Percentiles rank a stretch among this genome's conserved stretches.
phyloP scores from a whole-genome alignment of 1,140 invertebrate species.

The Bombus sylvicola region DNA sequence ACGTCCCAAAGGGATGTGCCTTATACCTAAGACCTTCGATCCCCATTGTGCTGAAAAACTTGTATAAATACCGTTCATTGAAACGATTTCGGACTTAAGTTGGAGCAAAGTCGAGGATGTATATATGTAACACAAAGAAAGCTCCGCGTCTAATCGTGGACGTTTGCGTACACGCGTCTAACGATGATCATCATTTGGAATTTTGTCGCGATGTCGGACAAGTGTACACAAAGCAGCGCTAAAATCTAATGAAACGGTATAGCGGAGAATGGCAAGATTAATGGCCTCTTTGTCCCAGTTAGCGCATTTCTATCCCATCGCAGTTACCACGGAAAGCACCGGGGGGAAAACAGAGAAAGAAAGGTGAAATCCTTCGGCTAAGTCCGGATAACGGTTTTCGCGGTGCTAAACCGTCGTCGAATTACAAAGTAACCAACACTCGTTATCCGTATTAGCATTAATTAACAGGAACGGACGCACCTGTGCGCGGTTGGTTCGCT shows the following conservation, averaged over 20 bases:
- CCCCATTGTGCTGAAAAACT: not conserved
- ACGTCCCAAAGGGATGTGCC: too few relatives aligned
- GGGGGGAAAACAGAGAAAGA: conserved; percentile 38
- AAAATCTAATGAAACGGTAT: too few relatives aligned
- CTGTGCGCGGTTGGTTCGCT: conserved; percentile 19
- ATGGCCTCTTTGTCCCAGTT: conserved; percentile 24
- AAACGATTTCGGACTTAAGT: not conserved
- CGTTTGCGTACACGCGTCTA: not conserved
- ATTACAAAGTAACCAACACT: conserved; percentile 67
- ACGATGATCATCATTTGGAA: not conserved
- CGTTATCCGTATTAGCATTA: conserved; percentile 67
- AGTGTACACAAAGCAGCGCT: not conserved
- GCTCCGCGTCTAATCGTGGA: too few relatives aligned
- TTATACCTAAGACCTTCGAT: too few relatives aligned
- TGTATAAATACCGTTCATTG: not conserved
- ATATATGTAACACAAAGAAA: too few relatives aligned
- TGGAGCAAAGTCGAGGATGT: too few relatives aligned
- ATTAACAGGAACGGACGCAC: conserved; percentile 56
- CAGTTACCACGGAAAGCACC: not conserved
- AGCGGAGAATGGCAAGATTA: not conserved
- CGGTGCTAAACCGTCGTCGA: conserved; percentile 63
- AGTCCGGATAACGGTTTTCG: conserved; percentile 65
- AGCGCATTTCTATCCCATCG: conserved; percentile 32
- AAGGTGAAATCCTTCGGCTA: conserved; percentile 49
- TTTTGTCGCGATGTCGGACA: not conserved